Conservation (phyloP, 2,888 invertebrate species). For the Agrochola circellaris region DNA sequence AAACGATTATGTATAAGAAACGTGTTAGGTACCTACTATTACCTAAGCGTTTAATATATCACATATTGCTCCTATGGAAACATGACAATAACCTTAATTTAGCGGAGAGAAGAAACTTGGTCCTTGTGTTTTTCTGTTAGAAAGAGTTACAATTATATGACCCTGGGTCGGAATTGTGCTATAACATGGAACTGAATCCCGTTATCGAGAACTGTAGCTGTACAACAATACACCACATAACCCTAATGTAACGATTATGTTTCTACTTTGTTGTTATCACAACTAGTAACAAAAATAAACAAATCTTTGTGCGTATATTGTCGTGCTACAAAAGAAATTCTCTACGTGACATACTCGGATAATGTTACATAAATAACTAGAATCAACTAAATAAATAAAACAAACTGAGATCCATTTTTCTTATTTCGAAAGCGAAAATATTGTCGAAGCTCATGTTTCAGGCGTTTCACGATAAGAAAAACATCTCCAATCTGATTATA, state of each 20-base stretch:
- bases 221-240: slow-evolving; percentile 18
- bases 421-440: slow-evolving; percentile 48
- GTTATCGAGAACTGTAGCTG: slow-evolving; percentile 26
- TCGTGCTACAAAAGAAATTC: slow-evolving; percentile 5
- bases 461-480: slow-evolving; percentile 47
- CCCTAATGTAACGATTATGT: slow-evolving; percentile 27
- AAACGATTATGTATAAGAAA: slow-evolving; percentile 5
- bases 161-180: background rate
- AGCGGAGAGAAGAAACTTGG: background rate
- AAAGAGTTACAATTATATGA: slow-evolving; percentile 39
- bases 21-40: background rate
- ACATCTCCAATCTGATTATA: slow-evolving; percentile 50
- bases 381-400: slow-evolving; percentile 52
- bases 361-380: slow-evolving; percentile 46
- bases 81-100: slow-evolving; percentile 14
- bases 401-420: slow-evolving; percentile 44
- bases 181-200: slow-evolving; percentile 15
- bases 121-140: slow-evolving; percentile 4
- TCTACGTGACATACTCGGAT: slow-evolving; percentile 29
- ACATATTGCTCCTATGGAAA: background rate
- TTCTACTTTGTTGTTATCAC: background rate
- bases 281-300: slow-evolving; percentile 13
- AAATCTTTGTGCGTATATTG: background rate
- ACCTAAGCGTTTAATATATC: background rate
- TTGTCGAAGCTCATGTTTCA: slow-evolving; percentile 54